Evolutionary conservation across 2,797 vertebrate species (phyloP), one percentile per base, ranked within the genome.

Genomic region (Poecilia wingei): DNA sequence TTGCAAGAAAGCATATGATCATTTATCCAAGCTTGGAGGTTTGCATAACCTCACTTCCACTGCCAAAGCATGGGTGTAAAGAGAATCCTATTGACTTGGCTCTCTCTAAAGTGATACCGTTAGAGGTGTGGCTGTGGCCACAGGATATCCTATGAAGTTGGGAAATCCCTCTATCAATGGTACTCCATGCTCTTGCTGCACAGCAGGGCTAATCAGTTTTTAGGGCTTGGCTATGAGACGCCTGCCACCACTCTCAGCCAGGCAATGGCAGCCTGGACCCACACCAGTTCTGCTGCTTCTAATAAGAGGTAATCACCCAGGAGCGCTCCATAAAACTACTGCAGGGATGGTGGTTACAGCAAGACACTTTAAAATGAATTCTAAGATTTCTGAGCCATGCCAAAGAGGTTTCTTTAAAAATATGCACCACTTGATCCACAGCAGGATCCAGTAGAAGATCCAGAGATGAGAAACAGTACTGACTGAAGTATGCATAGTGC

Each of bases 111-210:
- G 89, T 88, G 93, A 94, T 94, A 93, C 94, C 91, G 90, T 91
- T 85, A 85, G 90, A 93, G 94, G 94, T 91, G 93, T 92, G 93
- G 93, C 93, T 85, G 82, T 80, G 86, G 92, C 92, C 91, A 91
- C 94, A 95, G 95, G 94, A 95, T 95, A 95, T 95, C 94, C 94
- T 95, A 93, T 93, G 93, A 91, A 94, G 94, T 95, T 91, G 93
- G 95, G 94, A 95, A 95, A 94, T 93, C 93, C 93, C 93, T 93
- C 92, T 91, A 92, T 94, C 90, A 86, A 81, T 46, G 85, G 85
- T 18, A 80, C 88, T 92, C 92, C 90, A 92, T 89, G 41, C 94
- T 93, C 93, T 45, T 92, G 88, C 89, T 88, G 86, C 86, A 90
- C 87, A 92, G 94, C 93, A 93, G 86, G 86, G 75, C 90, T 93